phyloP scores from a whole-genome alignment of 2,888 invertebrate species.

The Agonopterix heracliana region DNA sequence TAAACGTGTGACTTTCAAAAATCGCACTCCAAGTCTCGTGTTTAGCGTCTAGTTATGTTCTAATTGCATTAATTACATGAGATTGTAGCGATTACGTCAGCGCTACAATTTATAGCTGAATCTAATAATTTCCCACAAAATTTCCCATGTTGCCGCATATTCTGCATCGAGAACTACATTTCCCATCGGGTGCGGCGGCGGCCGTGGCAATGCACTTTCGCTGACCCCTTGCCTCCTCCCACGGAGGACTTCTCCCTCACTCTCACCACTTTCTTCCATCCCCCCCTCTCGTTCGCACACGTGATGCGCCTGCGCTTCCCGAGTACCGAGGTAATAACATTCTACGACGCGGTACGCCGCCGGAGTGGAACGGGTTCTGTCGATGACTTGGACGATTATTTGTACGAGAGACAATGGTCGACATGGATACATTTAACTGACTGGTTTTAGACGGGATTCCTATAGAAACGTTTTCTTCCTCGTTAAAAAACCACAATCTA shows the following conservation, averaged over 20 bases:
- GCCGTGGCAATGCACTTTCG: conserved; percentile 75
- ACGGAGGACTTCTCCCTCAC: conserved; percentile 55
- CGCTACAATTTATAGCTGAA: no score
- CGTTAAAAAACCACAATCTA: no score
- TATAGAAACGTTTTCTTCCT: neutral
- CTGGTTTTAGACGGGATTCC: conserved; percentile 26
- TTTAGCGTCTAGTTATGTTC: no score
- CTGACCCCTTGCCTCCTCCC: conserved; percentile 72
- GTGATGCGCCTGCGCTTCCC: conserved; percentile 69
- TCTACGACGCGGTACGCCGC: conserved; percentile 71
- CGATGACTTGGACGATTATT: conserved; percentile 70
- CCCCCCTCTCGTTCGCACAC: conserved; percentile 45
- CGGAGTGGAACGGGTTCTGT: conserved; percentile 73
- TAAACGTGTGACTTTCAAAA: no score
- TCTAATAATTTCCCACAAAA: conserved; percentile 33
- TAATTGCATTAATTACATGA: no score
- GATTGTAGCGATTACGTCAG: no score
- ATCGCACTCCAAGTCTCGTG: no score
- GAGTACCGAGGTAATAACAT: conserved; percentile 66
- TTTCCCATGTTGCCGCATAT: conserved; percentile 52
- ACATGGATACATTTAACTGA: conserved; percentile 41
- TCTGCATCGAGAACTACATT: conserved; percentile 56
- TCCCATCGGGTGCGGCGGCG: conserved; percentile 65
- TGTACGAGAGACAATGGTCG: conserved; percentile 65
- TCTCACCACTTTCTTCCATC: conserved; percentile 48